These are phyloP conservation scores for Yponomeuta plumbellus DNA, from an alignment of 2,888 invertebrate species.

Conservation along the genomic window DNA sequence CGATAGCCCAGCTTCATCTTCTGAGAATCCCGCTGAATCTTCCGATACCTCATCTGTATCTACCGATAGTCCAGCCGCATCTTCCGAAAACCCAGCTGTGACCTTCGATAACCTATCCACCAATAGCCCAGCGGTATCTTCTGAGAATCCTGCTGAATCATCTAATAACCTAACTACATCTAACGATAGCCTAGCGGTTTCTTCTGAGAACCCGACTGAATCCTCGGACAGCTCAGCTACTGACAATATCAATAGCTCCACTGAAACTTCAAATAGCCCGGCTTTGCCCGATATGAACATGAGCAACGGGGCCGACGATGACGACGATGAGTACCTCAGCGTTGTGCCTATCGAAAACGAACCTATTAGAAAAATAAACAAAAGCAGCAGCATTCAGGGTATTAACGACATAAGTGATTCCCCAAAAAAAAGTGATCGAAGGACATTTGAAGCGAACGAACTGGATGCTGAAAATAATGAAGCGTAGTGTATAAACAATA, in stretches of 20 bases:
- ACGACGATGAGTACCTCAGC: constrained; percentile 47
- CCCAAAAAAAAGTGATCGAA: constrained; percentile 64
- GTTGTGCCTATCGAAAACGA: constrained; percentile 55
- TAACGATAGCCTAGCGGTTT: constrained; percentile 9
- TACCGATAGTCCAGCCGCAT: too few relatives aligned
- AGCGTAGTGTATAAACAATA: constrained; percentile 39
- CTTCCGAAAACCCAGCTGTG: too few relatives aligned
- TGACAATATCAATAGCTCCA: too few relatives aligned
- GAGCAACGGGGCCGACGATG: constrained; percentile 13
- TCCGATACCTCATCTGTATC: too few relatives aligned
- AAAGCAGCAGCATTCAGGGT: constrained; percentile 36
- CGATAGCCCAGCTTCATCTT: too few relatives aligned
- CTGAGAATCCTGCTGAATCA: background rate
- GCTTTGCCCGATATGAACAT: background rate
- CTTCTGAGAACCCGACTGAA: too few relatives aligned
- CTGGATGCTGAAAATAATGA: constrained; percentile 54
- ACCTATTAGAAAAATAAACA: constrained; percentile 34
- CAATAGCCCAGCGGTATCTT: too few relatives aligned
- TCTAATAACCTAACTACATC: constrained; percentile 11
- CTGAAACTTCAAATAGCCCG: background rate
- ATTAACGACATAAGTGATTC: constrained; percentile 67
- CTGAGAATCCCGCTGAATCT: too few relatives aligned
- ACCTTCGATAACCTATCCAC: too few relatives aligned
- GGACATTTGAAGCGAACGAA: constrained; percentile 59
- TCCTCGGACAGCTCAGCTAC: background rate